Percentiles rank a stretch among this genome's conserved stretches.
Conservation (phyloP, 2,888 invertebrate species). For the Caenorhabditis angaria region DNA sequence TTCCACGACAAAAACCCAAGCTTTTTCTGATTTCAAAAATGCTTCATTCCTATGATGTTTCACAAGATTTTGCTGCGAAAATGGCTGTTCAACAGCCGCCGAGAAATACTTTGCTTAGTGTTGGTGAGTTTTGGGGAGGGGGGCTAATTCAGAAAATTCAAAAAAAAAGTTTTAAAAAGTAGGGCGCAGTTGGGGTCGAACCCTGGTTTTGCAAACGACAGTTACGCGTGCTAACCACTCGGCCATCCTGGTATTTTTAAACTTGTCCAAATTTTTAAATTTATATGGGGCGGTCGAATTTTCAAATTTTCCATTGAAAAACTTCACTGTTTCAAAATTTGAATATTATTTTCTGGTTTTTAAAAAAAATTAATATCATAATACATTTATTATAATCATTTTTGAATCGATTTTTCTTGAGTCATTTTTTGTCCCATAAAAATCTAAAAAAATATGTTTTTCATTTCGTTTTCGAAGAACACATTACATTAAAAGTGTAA, state of each 20-base stretch:
- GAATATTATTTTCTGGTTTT: too few species aligned
- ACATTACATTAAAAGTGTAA: not conserved
- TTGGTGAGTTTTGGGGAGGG: constrained; percentile 20
- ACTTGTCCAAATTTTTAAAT: not conserved
- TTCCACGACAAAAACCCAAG: not conserved
- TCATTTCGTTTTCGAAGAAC: not conserved
- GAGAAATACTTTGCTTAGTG: constrained; percentile 30
- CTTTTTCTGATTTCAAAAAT: constrained; percentile 3
- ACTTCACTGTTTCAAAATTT: too few species aligned
- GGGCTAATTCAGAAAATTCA: not conserved
- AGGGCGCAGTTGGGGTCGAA: too few species aligned
- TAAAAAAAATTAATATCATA: too few species aligned
- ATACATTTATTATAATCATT: not conserved
- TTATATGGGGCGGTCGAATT: not conserved
- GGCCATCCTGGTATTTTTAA: too few species aligned
- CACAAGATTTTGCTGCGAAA: constrained; percentile 29
- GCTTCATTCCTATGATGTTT: constrained; percentile 33
- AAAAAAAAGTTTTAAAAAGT: not conserved
- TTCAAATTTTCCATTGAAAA: too few species aligned
- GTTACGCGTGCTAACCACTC: too few species aligned
- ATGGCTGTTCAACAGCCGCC: constrained; percentile 19
- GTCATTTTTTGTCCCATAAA: not conserved
- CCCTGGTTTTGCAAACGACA: too few species aligned
- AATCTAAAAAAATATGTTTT: constrained; percentile 2
- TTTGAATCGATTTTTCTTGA: not conserved